These are phyloP conservation scores for Centropyge bicolor DNA, from an alignment of 2,797 vertebrate genomes.

Conservation along the genomic window DNA sequence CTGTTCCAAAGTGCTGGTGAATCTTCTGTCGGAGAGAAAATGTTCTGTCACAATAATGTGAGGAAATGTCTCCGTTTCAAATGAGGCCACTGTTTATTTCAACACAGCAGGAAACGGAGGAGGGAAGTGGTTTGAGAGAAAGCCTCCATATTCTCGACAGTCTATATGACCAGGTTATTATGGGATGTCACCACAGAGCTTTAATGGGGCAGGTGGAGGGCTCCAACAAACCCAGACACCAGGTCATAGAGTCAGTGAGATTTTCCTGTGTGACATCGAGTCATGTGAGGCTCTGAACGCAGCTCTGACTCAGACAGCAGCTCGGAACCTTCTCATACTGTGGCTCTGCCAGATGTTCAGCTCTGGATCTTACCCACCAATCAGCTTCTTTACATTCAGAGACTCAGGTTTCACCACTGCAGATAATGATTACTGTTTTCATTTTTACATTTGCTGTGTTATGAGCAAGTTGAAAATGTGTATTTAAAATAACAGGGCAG, in stretches of 20 bases:
- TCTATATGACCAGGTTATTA: constrained; percentile 25
- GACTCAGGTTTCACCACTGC: too few species aligned
- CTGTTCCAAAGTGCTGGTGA: neutral
- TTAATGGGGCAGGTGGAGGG: neutral
- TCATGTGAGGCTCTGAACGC: neutral
- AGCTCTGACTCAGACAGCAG: neutral
- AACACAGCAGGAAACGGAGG: constrained; percentile 27
- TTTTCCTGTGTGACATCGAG: neutral
- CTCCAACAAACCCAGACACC: too few species aligned
- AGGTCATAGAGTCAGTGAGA: fast-evolving
- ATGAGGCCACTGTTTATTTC: constrained; percentile 24
- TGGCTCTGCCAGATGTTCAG: too few species aligned
- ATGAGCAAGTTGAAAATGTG: too few species aligned
- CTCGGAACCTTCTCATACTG: neutral
- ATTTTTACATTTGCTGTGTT: too few species aligned
- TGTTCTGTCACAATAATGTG: neutral
- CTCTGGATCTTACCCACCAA: too few species aligned
- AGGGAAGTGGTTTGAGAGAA: constrained; percentile 28
- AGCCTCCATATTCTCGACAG: neutral
- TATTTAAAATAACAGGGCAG: too few species aligned
- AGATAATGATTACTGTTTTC: too few species aligned
- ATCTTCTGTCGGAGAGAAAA: neutral
- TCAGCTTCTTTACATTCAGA: too few species aligned
- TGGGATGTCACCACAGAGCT: constrained; percentile 31
- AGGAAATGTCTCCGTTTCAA: constrained; percentile 37